Conservation (phyloP, 1,140 invertebrate species). For the Lerema accius region DNA sequence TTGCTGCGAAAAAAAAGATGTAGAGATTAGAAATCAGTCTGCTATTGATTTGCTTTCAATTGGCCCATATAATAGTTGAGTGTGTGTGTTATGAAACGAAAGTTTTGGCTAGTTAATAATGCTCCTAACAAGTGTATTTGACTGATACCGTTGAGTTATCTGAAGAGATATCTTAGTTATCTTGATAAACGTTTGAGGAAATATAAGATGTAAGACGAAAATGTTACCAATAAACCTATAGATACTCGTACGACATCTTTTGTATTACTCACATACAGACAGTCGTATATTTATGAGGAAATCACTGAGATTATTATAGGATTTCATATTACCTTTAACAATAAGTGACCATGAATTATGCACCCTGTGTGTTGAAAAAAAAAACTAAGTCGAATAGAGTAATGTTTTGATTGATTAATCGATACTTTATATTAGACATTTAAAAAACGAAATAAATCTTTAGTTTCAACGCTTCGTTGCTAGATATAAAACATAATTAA, state of each 20-base stretch:
- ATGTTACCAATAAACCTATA: neutral
- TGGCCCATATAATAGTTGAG: slow-evolving; percentile 14
- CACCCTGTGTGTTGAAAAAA: too few species aligned
- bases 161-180: slow-evolving; percentile 23
- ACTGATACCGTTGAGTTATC: slow-evolving; percentile 48
- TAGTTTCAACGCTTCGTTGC: too few species aligned
- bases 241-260: neutral
- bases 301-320: too few species aligned
- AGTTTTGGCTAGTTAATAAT: slow-evolving; percentile 7
- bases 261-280: too few species aligned
- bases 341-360: too few species aligned
- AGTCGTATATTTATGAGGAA: neutral
- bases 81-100: slow-evolving; percentile 17
- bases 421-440: too few species aligned
- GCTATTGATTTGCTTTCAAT: slow-evolving; percentile 25
- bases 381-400: too few species aligned
- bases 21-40: slow-evolving; percentile 22
- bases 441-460: too few species aligned
- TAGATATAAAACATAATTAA: too few species aligned
- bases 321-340: too few species aligned
- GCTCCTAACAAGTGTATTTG: slow-evolving; percentile 24
- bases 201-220: neutral
- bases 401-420: too few species aligned
- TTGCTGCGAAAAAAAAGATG: slow-evolving; percentile 23
- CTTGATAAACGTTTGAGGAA: neutral